Conservation (phyloP, 1,140 invertebrate species). For the Hermetia illucens region DNA sequence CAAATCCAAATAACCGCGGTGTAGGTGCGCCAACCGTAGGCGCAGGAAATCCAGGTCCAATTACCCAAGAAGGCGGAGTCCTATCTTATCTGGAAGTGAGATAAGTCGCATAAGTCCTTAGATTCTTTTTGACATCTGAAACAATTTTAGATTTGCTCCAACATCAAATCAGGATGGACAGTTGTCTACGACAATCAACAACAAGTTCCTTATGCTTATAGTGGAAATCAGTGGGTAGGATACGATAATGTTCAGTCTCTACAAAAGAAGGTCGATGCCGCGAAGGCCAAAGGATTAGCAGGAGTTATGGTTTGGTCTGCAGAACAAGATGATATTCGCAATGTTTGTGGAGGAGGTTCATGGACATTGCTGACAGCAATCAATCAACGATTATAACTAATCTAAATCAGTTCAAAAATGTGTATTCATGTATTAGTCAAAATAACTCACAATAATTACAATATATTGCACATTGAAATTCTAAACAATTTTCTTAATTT, state of each 20-base stretch:
- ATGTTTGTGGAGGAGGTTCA: slow-evolving; percentile 46
- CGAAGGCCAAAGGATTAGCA: slow-evolving; percentile 35
- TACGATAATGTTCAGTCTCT: slow-evolving; percentile 55
- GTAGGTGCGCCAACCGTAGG: slow-evolving; percentile 40
- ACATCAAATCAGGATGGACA: not conserved
- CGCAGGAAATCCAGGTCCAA: slow-evolving; percentile 47
- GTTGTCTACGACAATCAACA: slow-evolving; percentile 12
- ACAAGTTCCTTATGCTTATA: slow-evolving; percentile 43
- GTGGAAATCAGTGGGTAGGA: slow-evolving; percentile 58
- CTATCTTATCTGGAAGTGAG: slow-evolving; percentile 69
- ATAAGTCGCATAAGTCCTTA: too few species aligned
- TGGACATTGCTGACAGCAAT: not conserved
- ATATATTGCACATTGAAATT: too few species aligned
- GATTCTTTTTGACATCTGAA: too few species aligned
- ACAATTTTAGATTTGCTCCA: not conserved
- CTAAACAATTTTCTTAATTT: too few species aligned
- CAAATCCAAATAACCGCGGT: slow-evolving; percentile 27
- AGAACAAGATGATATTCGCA: slow-evolving; percentile 64
- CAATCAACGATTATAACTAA: too few species aligned
- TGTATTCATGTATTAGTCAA: too few species aligned
- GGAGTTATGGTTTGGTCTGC: slow-evolving; percentile 73
- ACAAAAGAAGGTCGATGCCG: slow-evolving; percentile 37
- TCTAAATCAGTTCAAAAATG: too few species aligned
- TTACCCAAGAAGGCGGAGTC: slow-evolving; percentile 50
- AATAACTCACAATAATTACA: too few species aligned